Conservation (phyloP, 2,113 vertebrate genomes). For the Pygoscelis adeliae region DNA sequence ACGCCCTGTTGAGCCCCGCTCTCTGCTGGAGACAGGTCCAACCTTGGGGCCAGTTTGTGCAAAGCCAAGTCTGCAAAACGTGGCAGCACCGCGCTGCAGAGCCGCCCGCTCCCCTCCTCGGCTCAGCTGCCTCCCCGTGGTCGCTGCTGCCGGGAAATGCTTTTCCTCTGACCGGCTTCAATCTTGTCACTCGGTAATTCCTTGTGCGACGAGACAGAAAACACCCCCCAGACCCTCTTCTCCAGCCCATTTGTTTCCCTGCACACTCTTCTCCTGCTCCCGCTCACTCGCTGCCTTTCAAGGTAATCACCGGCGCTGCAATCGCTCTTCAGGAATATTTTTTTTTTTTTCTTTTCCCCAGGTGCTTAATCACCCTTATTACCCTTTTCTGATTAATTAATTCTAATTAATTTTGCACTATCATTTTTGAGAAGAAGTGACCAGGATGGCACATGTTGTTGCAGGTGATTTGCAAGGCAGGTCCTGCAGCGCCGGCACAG, state of each 20-base stretch:
- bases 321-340: not conserved
- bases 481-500: not conserved
- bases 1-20: not conserved
- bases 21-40: not conserved
- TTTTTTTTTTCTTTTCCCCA: not conserved
- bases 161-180: conserved; percentile 19
- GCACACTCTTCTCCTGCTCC: not conserved
- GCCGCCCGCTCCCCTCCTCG: not conserved
- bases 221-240: not conserved
- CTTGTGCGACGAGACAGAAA: not conserved
- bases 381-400: conserved; percentile 68
- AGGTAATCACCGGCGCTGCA: not conserved
- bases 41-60: not conserved
- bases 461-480: conserved; percentile 33
- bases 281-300: not conserved
- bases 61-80: not conserved
- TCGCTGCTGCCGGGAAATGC: conserved; percentile 32
- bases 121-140: conserved; percentile 25
- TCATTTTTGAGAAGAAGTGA: conserved; percentile 50
- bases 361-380: conserved; percentile 62
- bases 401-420: conserved; percentile 60
- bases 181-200: conserved; percentile 1
- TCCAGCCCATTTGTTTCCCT: not conserved
- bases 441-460: not conserved
- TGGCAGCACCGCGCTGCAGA: not conserved